A percentile compares a stretch with the other conserved stretches of the same genome.
phyloP scores from a whole-genome alignment of 2,888 invertebrate genomes.

The Hirtodrosophila trivittata region DNA sequence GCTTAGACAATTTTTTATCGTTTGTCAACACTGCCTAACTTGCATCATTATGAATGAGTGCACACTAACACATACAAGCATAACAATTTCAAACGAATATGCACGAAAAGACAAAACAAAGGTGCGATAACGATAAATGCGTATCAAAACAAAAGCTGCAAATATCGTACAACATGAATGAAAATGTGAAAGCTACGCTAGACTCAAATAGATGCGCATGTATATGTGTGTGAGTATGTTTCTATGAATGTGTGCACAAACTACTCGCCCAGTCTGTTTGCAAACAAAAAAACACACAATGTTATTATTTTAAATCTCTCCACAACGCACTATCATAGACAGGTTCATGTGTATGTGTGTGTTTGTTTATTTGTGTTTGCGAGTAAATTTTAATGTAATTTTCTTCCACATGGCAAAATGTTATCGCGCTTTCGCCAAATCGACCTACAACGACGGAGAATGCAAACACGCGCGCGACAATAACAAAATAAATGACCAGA shows the following conservation, averaged over 20 bases:
- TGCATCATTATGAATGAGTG: slow-evolving; percentile 21
- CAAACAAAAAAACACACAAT: slow-evolving; percentile 50
- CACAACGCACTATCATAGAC: slow-evolving; percentile 12
- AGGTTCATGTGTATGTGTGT: not conserved
- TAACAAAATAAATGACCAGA: slow-evolving; percentile 55
- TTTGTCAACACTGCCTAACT: slow-evolving; percentile 35
- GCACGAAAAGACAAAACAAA: slow-evolving; percentile 9
- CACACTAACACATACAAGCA: slow-evolving; percentile 2
- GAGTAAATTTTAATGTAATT: slow-evolving; percentile 23
- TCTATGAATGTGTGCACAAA: slow-evolving; percentile 13
- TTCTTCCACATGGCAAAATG: slow-evolving; percentile 47
- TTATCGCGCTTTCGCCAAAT: slow-evolving; percentile 63
- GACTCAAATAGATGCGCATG: slow-evolving; percentile 13
- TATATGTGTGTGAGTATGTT: slow-evolving; percentile 12
- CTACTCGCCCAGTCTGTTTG: slow-evolving; percentile 56
- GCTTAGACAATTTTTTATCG: too few species aligned
- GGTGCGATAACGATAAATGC: slow-evolving; percentile 42
- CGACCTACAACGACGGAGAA: slow-evolving; percentile 46
- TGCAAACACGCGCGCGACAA: slow-evolving; percentile 74
- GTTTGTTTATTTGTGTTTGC: slow-evolving; percentile 5
- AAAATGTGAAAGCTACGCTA: slow-evolving; percentile 71
- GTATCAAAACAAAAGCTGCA: slow-evolving; percentile 57
- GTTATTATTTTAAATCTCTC: slow-evolving; percentile 46
- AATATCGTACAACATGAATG: slow-evolving; percentile 53
- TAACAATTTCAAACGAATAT: slow-evolving; percentile 3